Percentiles rank a stretch among this genome's conserved stretches.
These are phyloP conservation scores for Octomys mimax DNA, from an alignment of 2,797 vertebrate genomes.

Conservation along the genomic window DNA sequence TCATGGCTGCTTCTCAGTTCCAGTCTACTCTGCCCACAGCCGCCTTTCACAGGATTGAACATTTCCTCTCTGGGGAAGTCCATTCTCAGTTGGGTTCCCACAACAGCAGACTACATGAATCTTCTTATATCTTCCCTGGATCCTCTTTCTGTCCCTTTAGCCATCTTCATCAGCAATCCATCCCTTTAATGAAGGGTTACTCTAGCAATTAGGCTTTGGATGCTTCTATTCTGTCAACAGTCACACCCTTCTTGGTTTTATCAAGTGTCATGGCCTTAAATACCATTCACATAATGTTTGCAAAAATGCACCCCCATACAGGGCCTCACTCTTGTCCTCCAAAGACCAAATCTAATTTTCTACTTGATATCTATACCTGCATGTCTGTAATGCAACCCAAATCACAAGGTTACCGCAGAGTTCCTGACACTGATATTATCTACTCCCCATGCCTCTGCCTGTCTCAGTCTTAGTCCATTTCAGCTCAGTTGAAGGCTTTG, in stretches of 20 bases:
- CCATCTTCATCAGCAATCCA: not conserved
- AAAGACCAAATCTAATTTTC: not conserved
- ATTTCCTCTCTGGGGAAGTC: not conserved
- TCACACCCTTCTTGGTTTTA: not conserved
- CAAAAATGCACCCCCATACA: not conserved
- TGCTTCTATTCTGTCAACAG: not conserved
- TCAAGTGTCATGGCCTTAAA: not conserved
- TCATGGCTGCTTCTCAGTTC: not conserved
- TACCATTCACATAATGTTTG: not conserved
- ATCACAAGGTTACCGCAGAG: not conserved
- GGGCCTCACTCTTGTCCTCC: not conserved
- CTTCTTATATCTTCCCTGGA: not conserved
- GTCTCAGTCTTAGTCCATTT: not conserved
- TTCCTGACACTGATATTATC: not conserved
- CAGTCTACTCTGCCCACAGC: not conserved
- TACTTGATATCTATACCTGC: not conserved
- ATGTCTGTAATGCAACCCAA: not conserved
- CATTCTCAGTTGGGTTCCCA: not conserved
- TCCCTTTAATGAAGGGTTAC: not conserved
- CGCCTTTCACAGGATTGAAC: not conserved
- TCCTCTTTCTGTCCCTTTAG: not conserved
- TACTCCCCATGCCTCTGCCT: not conserved
- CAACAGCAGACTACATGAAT: not conserved
- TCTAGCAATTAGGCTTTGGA: not conserved
- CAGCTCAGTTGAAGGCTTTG: not conserved